Conservation (phyloP, 92 coral and sea anemone genomes). For the Meandrina meandrites region DNA sequence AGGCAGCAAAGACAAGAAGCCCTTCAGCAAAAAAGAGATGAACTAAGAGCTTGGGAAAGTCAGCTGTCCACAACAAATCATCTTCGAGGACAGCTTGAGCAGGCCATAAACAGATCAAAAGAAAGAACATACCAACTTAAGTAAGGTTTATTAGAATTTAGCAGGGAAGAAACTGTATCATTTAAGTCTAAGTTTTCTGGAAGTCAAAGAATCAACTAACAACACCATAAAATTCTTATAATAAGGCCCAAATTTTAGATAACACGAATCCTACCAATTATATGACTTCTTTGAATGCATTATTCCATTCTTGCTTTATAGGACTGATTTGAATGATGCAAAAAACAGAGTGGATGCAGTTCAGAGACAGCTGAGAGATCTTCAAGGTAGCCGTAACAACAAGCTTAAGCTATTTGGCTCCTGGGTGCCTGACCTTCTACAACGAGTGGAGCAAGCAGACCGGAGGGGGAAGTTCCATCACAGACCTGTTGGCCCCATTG, state of each 20-base stretch:
- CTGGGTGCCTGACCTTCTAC: conserved; percentile 84
- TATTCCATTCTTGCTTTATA: conserved; percentile 5
- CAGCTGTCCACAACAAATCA: conserved; percentile 85
- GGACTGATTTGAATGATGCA: conserved; percentile 80
- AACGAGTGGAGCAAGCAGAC: conserved; percentile 69
- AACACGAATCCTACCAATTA: too few relatives aligned
- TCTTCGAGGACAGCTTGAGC: conserved; percentile 88
- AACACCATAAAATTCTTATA: too few relatives aligned
- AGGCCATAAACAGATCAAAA: conserved; percentile 66
- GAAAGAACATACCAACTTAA: conserved; percentile 80
- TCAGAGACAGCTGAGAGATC: conserved; percentile 68
- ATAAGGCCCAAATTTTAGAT: too few relatives aligned
- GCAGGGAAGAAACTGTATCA: neutral
- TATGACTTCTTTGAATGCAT: too few relatives aligned
- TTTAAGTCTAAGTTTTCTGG: too few relatives aligned
- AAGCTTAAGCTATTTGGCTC: conserved; percentile 82
- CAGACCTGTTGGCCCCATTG: conserved; percentile 89
- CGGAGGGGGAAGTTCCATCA: conserved; percentile 76
- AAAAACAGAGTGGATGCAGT: conserved; percentile 58
- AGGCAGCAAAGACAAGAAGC: conserved; percentile 76
- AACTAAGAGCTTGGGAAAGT: conserved; percentile 73
- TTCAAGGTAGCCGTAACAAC: conserved; percentile 78
- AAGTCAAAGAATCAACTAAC: too few relatives aligned
- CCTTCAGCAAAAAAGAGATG: conserved; percentile 78
- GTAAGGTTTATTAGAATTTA: conserved; percentile 32